These are phyloP conservation scores for Drosophila navojoa DNA, from an alignment of 1,140 invertebrate species.

Conservation along the genomic window DNA sequence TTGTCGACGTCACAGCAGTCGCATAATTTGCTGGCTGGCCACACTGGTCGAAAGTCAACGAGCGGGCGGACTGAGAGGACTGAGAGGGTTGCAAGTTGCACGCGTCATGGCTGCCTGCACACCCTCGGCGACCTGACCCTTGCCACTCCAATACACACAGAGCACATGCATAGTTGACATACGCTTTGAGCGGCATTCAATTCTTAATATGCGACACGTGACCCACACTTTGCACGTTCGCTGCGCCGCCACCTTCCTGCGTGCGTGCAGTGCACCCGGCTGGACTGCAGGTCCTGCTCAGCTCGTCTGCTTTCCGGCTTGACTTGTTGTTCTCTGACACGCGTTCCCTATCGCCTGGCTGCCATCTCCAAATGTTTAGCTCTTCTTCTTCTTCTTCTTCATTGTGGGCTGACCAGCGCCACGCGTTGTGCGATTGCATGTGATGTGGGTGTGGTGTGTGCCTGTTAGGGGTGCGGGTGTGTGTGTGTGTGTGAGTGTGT, in stretches of 20 bases:
- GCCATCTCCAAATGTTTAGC: conserved; percentile 31
- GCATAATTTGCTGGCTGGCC: conserved; percentile 64
- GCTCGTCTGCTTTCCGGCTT: conserved; percentile 66
- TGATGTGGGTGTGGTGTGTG: conserved; percentile 33
- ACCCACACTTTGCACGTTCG: conserved; percentile 74
- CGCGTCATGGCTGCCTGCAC: conserved; percentile 70
- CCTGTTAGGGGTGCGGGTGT: conserved; percentile 25
- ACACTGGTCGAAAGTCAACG: conserved; percentile 72
- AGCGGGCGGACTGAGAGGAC: conserved; percentile 7
- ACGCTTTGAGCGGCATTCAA: conserved; percentile 74
- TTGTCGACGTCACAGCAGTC: conserved; percentile 37
- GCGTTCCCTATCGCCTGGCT: conserved; percentile 59
- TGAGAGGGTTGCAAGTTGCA: conserved; percentile 54
- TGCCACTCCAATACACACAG: conserved; percentile 23
- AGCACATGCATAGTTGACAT: conserved; percentile 59
- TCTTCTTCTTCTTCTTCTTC: not conserved
- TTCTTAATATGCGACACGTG: conserved; percentile 76
- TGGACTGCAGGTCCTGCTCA: conserved; percentile 66
- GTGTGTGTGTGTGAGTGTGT: not conserved
- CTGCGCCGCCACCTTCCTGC: conserved; percentile 53
- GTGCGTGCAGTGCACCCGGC: conserved; percentile 26
- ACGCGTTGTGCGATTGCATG: conserved; percentile 53
- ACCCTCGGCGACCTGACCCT: conserved; percentile 56
- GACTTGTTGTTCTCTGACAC: conserved; percentile 78
- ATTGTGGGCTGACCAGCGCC: conserved; percentile 68